A percentile compares a stretch with the other conserved stretches of the same genome.
These are phyloP conservation scores for Auanema freiburgensis DNA, from an alignment of 2,888 invertebrate species.

Conservation along the genomic window DNA sequence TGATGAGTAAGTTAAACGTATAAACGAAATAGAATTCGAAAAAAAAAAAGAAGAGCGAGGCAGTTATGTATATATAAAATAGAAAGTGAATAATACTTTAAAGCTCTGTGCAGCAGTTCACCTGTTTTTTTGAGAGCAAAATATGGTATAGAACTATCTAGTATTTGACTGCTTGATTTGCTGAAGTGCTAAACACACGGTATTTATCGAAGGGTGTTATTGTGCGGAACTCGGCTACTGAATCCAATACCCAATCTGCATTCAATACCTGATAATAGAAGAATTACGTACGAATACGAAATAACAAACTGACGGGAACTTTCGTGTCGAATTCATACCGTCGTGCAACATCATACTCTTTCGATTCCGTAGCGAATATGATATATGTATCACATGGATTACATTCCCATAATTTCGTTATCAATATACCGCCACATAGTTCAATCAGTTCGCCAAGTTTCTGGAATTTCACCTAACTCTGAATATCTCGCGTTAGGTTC, in stretches of 20 bases:
- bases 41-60: too few species aligned
- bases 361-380: constrained; percentile 26
- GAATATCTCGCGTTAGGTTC: not conserved
- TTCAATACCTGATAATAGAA: constrained; percentile 13
- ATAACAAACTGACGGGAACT: constrained; percentile 13
- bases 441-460: constrained; percentile 27
- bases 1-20: too few species aligned
- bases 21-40: too few species aligned
- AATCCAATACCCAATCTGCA: constrained; percentile 15
- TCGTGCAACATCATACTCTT: constrained; percentile 15
- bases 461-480: constrained; percentile 14
- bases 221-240: constrained; percentile 5
- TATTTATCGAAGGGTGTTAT: not conserved
- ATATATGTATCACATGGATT: constrained; percentile 24
- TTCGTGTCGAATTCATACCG: constrained; percentile 20
- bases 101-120: too few species aligned
- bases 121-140: too few species aligned
- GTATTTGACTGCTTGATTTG: too few species aligned
- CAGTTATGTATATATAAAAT: too few species aligned
- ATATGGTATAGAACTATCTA: too few species aligned
- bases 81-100: too few species aligned
- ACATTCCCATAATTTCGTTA: constrained; percentile 17
- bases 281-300: too few species aligned
- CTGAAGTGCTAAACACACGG: not conserved
- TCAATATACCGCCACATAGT: constrained; percentile 25